Evolutionary conservation across 2,797 vertebrate species (phyloP).

Genomic region (Ptychobarbus kaznakovi): DNA sequence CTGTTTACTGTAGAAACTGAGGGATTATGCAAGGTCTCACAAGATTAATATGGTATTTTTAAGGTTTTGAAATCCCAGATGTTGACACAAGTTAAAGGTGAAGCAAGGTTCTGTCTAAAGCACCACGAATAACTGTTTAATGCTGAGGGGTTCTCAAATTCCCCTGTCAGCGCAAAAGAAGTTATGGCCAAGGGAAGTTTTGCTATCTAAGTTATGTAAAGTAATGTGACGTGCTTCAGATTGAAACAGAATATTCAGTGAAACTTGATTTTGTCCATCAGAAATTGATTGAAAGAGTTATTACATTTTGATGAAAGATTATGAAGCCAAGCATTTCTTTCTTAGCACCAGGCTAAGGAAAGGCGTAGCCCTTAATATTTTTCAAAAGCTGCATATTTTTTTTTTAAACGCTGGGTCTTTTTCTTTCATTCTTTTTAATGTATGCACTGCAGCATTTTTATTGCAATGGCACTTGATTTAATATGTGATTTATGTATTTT

Average conservation of each 20-base stretch:
- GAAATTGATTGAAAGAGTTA: conserved; percentile 18
- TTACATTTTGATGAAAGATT: conserved; percentile 19
- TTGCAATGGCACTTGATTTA: conserved; percentile 4
- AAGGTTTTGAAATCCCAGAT: conserved; percentile 31
- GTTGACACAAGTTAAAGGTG: conserved; percentile 31
- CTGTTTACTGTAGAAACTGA: conserved; percentile 3
- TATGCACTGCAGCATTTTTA: not conserved
- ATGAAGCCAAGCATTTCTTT: conserved; percentile 9
- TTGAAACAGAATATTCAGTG: conserved; percentile 18
- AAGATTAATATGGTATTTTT: conserved; percentile 19
- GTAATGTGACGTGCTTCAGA: not conserved
- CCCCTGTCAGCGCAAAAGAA: conserved; percentile 19
- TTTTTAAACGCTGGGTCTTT: not conserved
- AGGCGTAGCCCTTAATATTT: not conserved
- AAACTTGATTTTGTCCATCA: not conserved
- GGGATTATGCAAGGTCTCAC: not conserved
- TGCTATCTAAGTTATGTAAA: not conserved
- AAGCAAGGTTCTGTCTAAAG: conserved; percentile 35
- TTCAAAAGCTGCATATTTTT: conserved; percentile 18
- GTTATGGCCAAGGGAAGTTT: conserved; percentile 4
- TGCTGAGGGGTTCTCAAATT: conserved; percentile 15
- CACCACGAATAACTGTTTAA: conserved; percentile 33
- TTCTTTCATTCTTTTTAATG: not conserved
- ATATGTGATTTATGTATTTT: conserved; percentile 10
- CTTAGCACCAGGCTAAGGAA: not conserved